These are phyloP conservation scores for Sus cebifrons DNA, from an alignment of 2,797 vertebrate species.

Conservation along the genomic window DNA sequence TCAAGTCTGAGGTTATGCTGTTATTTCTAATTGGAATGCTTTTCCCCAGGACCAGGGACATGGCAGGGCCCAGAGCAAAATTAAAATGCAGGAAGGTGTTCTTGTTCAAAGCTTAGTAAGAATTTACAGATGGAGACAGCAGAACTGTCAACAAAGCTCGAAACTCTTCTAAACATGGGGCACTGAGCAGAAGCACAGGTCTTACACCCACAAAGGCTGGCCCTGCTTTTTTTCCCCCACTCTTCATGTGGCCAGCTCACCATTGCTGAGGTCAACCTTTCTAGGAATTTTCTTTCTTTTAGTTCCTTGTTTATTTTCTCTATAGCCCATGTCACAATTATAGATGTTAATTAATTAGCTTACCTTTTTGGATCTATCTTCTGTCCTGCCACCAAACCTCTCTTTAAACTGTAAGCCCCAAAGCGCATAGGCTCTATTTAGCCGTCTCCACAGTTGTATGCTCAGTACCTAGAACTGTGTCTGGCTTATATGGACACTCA, in stretches of 20 bases:
- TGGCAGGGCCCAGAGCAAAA: not conserved
- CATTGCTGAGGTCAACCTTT: not conserved
- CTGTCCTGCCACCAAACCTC: not conserved
- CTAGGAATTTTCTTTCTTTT: not conserved
- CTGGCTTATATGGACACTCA: not conserved
- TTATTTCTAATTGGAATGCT: not conserved
- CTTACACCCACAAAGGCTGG: not conserved
- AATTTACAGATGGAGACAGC: slow-evolving; percentile 14
- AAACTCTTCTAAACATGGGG: not conserved
- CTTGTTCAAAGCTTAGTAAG: not conserved
- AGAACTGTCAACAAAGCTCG: not conserved
- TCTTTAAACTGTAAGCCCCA: not conserved
- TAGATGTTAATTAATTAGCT: slow-evolving; percentile 17
- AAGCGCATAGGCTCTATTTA: not conserved
- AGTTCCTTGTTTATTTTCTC: not conserved
- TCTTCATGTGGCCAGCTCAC: not conserved
- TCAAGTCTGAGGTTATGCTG: not conserved
- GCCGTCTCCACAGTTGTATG: not conserved
- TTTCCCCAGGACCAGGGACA: not conserved
- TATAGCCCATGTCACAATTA: not conserved
- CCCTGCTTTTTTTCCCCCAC: not conserved
- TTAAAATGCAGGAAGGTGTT: not conserved
- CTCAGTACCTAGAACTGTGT: not conserved
- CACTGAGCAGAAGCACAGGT: too few relatives aligned
- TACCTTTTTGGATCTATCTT: not conserved